Evolutionary conservation across 2,888 invertebrate species (phyloP).

Genomic region (Drosophila mettleri): DNA sequence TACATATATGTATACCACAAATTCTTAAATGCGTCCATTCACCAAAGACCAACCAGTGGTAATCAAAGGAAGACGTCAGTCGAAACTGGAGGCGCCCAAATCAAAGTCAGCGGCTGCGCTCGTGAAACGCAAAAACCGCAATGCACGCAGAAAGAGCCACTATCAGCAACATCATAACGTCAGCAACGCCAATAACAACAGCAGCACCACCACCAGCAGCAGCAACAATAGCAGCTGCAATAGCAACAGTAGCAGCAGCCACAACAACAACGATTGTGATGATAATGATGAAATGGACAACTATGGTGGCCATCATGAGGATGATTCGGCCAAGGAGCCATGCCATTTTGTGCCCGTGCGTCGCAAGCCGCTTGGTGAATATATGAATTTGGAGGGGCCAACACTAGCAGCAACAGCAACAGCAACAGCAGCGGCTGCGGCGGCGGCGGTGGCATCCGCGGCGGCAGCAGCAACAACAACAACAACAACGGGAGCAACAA

Average conservation of each 20-base stretch:
- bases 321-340: slow-evolving; percentile 30
- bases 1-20: background rate
- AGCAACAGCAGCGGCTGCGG: background rate
- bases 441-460: background rate
- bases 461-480: background rate
- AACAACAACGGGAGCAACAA: background rate
- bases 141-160: slow-evolving; percentile 25
- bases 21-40: slow-evolving; percentile 50
- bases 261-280: background rate
- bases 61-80: slow-evolving; percentile 48
- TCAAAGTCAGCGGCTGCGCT: slow-evolving; percentile 54
- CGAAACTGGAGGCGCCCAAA: slow-evolving; percentile 61
- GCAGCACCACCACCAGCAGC: background rate
- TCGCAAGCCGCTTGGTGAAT: slow-evolving; percentile 60
- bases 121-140: slow-evolving; percentile 48
- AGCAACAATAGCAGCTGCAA: background rate
- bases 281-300: background rate
- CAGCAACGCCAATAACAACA: background rate
- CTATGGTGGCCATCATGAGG: background rate
- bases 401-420: background rate
- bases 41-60: slow-evolving; percentile 50
- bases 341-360: slow-evolving; percentile 57
- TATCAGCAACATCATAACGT: slow-evolving; percentile 3
- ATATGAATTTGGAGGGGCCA: slow-evolving; percentile 41
- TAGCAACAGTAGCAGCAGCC: background rate